Conservation (phyloP, 2,797 vertebrate species). For the Sebastes matsubarae region DNA sequence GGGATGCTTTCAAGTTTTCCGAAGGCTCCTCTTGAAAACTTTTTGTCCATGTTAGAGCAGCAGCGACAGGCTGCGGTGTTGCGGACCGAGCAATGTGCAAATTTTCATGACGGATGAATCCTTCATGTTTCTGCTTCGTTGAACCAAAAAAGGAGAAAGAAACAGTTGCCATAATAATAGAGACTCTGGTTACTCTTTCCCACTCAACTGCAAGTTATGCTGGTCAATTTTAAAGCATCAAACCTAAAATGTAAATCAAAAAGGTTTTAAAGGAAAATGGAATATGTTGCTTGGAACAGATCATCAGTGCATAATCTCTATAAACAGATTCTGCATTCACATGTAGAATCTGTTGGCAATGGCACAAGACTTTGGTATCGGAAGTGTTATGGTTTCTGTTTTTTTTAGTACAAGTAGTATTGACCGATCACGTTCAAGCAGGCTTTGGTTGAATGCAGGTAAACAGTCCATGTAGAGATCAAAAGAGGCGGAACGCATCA, state of each 20-base stretch:
- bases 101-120: constrained; percentile 36
- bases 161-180: constrained; percentile 17
- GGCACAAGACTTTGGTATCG: too few species aligned
- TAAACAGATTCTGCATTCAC: too few species aligned
- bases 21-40: constrained; percentile 57
- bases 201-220: not conserved
- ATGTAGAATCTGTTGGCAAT: too few species aligned
- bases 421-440: too few species aligned
- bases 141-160: constrained; percentile 18
- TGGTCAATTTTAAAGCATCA: not conserved
- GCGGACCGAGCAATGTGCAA: constrained; percentile 34
- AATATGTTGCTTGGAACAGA: not conserved
- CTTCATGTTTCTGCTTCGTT: constrained; percentile 41
- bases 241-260: not conserved
- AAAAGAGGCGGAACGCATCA: too few species aligned
- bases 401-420: too few species aligned
- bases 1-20: constrained; percentile 61
- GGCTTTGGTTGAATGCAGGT: too few species aligned
- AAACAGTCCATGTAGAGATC: too few species aligned
- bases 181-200: not conserved
- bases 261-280: not conserved
- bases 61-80: constrained; percentile 18
- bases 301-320: not conserved
- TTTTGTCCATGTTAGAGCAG: constrained; percentile 52
- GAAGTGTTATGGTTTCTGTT: too few species aligned